phyloP scores from a whole-genome alignment of 2,888 invertebrate genomes.

The Drosophila neotestacea region DNA sequence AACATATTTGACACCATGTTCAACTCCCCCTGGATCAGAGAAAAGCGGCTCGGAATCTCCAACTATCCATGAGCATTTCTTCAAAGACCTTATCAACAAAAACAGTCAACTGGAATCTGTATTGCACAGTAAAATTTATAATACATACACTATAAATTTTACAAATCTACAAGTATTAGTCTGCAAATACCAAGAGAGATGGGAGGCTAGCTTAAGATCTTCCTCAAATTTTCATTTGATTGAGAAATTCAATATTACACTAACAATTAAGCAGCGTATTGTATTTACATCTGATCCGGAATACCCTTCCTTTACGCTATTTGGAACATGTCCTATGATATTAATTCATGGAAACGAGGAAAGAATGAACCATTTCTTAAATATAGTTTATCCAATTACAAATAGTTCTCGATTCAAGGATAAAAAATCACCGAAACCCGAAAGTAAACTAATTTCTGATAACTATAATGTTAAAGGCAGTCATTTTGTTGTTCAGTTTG shows the following conservation, averaged over 20 bases:
- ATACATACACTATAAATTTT: slow-evolving; percentile 92
- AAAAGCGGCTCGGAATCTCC: slow-evolving; percentile 87
- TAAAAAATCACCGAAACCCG: slow-evolving; percentile 26
- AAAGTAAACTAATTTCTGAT: slow-evolving; percentile 30
- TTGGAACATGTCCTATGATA: slow-evolving; percentile 94
- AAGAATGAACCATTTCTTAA: slow-evolving; percentile 90
- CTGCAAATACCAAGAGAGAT: slow-evolving; percentile 95
- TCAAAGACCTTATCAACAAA: slow-evolving; percentile 88
- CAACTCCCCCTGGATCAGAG: slow-evolving; percentile 92
- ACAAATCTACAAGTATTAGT: slow-evolving; percentile 95
- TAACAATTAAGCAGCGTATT: slow-evolving; percentile 92
- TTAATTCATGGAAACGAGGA: slow-evolving; percentile 96
- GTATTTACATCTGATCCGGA: slow-evolving; percentile 94
- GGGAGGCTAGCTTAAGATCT: slow-evolving; percentile 93
- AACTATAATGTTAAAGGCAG: slow-evolving; percentile 85
- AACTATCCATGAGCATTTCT: slow-evolving; percentile 83
- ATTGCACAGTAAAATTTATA: slow-evolving; percentile 90
- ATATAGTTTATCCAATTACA: slow-evolving; percentile 85
- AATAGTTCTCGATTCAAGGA: slow-evolving; percentile 46
- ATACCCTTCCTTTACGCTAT: slow-evolving; percentile 93
- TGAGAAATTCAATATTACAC: slow-evolving; percentile 90
- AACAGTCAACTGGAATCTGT: slow-evolving; percentile 87
- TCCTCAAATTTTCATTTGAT: slow-evolving; percentile 94
- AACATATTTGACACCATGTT: slow-evolving; percentile 93
- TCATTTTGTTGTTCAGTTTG: slow-evolving; percentile 93